Evolutionary conservation across 2,888 invertebrate species (phyloP), one percentile per base, ranked within the genome.

Genomic region (Epinotia bilunana): DNA sequence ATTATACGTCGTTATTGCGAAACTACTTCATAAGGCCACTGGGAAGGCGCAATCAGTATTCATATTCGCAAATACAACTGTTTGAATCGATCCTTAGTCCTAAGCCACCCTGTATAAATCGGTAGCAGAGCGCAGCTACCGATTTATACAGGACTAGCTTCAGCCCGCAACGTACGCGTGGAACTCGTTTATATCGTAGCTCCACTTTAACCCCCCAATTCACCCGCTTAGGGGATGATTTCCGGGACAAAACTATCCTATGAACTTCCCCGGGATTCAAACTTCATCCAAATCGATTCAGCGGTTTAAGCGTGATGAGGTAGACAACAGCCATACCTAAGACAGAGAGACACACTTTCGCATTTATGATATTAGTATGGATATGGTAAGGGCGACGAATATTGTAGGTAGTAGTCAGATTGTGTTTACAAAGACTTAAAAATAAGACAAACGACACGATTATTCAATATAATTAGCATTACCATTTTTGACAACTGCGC

Each of bases 401-500:
- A 23, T 23, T 49, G 7, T 18, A 12, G 0, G 7, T 39, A 12
- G 1, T 20, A 23, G 12, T 53, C 4, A 23, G 9, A 49, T 12
- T 61, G 33, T 53, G 7, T 58, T 23, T 18, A 61, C 49, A 49
- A n/a, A 46, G n/a, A 12, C 18, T 63, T 11, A 39, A 58, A 28
- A n/a, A 20, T 55, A 2, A 62, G 12, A 43, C 39, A 58, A 23
- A 72, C 57, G 11, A 2, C 7, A 39, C 9, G n/a, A 23, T 49
- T 57, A 65, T 57, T 60, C 20, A 68, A 60, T 60, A 49, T 58
- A 70, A 74, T 65, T 53, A 71, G 13, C 60, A 18, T n/a, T n/a
- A 23, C 39, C 58, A 18, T 70, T 70, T 74, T 65, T 11, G 60
- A 53, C 39, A 18, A 39, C 55, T 49, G 43, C 58, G 49, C 58